Evolutionary conservation across 2,797 vertebrate genomes (phyloP), one percentile per base, ranked within the genome.

Genomic region (Coendou prehensilis): DNA sequence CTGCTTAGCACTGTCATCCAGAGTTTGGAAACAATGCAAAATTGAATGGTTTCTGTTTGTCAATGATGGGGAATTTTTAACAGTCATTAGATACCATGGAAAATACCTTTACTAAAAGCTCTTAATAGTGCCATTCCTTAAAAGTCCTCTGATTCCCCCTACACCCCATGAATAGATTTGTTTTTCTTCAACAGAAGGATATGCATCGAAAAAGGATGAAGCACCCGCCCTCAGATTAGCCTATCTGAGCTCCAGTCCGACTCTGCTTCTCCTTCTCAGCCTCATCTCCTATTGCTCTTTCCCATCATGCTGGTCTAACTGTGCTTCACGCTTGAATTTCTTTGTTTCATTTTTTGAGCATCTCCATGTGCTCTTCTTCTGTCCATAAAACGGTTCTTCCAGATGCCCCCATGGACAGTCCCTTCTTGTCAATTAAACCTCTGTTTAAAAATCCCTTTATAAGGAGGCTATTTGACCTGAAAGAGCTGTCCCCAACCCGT

Each of bases 31-130:
- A 71, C 37, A 89, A 78, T 45, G 33, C 47, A 17, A 88, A 69
- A 91, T 37, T 50, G 15, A 82, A 47, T 59, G 52, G 30, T 59
- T 87, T 94, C 50, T 79, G 17, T 93, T 93, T 91, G 79, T 50
- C 17, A n/a, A 13, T 33, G 63, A 52, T 67, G 54, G 71, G 3
- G 47, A 87, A 23, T 69, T 94, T 78, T 52, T 82, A 93, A 82
- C 1, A n/a, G 84, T 52, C 81, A 80, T 54, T 41, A 75, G 30
- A 26, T 56, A 84, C 18, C 30, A 54, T 17, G 11, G 23, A 52
- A 92, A 92, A 71, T 50, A 52, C 9, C 52, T 87, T 75, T 79
- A 67, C 18, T 86, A 22, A 83, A 79, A 91, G 45, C n/a, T 86
- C 54, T 81, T 94, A 79, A 73, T 45, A 54, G 82, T 47, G 5